These are phyloP conservation scores for Eurypyga helias DNA, from an alignment of 2,113 vertebrate genomes.

Conservation along the genomic window DNA sequence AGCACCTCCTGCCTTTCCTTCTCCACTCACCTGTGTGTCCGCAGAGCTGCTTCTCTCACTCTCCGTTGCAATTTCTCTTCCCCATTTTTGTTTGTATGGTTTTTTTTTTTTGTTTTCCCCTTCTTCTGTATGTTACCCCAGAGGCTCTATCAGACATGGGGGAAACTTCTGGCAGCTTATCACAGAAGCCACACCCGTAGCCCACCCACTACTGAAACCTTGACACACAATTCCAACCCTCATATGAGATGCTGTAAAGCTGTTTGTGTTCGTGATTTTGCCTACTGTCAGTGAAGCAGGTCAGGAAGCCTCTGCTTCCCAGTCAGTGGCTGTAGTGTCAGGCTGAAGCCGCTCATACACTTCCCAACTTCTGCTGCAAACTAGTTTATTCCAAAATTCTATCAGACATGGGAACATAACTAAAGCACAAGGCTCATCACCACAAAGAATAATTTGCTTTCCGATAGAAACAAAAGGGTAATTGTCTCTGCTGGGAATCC, in stretches of 20 bases:
- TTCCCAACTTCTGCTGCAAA: not conserved
- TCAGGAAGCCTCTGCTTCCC: not conserved
- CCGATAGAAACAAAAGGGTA: slow-evolving; percentile 4
- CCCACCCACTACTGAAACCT: too few species aligned
- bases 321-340: not conserved
- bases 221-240: too few species aligned
- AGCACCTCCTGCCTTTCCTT: too few species aligned
- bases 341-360: not conserved
- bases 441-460: not conserved
- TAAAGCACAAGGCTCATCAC: not conserved
- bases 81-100: too few species aligned
- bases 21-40: too few species aligned
- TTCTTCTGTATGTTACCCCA: too few species aligned
- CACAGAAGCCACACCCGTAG: too few species aligned
- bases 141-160: too few species aligned
- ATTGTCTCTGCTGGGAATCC: slow-evolving; percentile 39
- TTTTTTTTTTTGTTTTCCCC: too few species aligned
- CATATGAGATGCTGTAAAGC: not conserved
- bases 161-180: too few species aligned
- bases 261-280: not conserved
- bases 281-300: not conserved
- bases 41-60: too few species aligned
- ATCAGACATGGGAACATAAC: not conserved
- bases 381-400: not conserved
- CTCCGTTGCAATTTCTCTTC: too few species aligned